Percentiles rank a stretch among this genome's conserved stretches.
Evolutionary conservation across 2,113 vertebrate species (phyloP).

Genomic region (Dissostichus mawsoni): DNA sequence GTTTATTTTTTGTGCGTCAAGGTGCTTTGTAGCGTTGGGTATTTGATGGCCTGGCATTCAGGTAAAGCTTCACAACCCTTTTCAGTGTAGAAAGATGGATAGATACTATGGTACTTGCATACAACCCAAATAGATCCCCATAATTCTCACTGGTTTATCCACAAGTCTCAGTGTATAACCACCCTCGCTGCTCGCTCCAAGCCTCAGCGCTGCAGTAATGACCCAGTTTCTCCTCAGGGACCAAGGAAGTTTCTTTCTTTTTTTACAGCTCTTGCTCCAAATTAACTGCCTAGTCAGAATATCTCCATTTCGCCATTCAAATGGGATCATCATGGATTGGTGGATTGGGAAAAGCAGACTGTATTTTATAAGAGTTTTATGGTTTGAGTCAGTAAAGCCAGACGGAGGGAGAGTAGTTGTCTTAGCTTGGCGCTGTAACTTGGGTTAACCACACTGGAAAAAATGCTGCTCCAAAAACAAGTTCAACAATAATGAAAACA

Average conservation of each 20-base stretch:
- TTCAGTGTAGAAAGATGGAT: neutral
- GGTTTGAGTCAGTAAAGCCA: neutral
- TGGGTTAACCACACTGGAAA: too few relatives aligned
- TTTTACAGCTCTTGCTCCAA: slow-evolving; percentile 41
- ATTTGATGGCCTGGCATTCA: too few relatives aligned
- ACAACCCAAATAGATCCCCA: neutral
- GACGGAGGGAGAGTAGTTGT: neutral
- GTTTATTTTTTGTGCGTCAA: too few relatives aligned
- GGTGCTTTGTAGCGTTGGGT: too few relatives aligned
- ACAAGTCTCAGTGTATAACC: neutral
- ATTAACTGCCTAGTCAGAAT: slow-evolving; percentile 47
- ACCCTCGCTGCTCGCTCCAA: slow-evolving; percentile 18
- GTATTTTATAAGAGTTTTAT: too few relatives aligned
- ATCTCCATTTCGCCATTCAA: slow-evolving; percentile 8
- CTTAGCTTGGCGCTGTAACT: neutral
- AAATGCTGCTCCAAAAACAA: too few relatives aligned
- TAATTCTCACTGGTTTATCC: neutral
- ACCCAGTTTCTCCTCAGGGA: slow-evolving; percentile 43
- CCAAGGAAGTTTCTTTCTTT: slow-evolving; percentile 28
- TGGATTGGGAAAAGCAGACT: neutral
- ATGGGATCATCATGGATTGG: slow-evolving; percentile 22
- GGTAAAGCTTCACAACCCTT: neutral
- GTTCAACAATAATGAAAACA: too few relatives aligned
- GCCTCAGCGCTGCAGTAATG: slow-evolving; percentile 30
- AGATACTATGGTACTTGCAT: neutral